Conservation (phyloP, 2,113 vertebrate species). For the Poeciliopsis occidentalis region DNA sequence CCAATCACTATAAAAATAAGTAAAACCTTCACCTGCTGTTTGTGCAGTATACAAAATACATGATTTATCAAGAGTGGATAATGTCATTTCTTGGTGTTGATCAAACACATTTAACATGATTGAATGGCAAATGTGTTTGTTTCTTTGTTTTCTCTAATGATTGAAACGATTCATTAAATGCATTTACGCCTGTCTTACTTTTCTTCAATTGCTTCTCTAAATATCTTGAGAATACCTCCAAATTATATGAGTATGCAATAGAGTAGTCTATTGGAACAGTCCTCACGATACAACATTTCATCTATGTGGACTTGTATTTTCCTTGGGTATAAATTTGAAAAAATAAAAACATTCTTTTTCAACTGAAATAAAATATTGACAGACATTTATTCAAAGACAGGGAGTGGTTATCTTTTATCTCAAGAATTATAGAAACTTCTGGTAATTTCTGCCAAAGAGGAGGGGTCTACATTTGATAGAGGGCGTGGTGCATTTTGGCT, state of each 20-base stretch:
- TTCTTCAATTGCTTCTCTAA: background rate
- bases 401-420: conserved; percentile 36
- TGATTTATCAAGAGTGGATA: background rate
- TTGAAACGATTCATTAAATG: background rate
- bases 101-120: background rate
- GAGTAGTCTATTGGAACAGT: background rate
- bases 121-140: background rate
- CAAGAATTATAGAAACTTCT: conserved; percentile 1
- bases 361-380: background rate
- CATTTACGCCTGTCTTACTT: background rate
- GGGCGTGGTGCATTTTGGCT: conserved; percentile 23
- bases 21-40: background rate
- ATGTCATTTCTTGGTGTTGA: background rate
- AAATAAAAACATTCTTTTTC: background rate
- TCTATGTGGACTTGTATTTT: too few relatives aligned
- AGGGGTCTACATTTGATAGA: conserved; percentile 27
- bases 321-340: too few relatives aligned
- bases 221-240: background rate
- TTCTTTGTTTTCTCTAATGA: background rate
- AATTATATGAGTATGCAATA: too few relatives aligned
- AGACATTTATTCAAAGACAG: background rate
- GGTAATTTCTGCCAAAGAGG: conserved; percentile 10
- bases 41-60: background rate
- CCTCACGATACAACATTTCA: background rate
- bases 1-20: too few relatives aligned